Percentiles rank a stretch among this genome's conserved stretches.
Conservation (phyloP, 2,888 invertebrate species). For the Danaus chrysippus region DNA sequence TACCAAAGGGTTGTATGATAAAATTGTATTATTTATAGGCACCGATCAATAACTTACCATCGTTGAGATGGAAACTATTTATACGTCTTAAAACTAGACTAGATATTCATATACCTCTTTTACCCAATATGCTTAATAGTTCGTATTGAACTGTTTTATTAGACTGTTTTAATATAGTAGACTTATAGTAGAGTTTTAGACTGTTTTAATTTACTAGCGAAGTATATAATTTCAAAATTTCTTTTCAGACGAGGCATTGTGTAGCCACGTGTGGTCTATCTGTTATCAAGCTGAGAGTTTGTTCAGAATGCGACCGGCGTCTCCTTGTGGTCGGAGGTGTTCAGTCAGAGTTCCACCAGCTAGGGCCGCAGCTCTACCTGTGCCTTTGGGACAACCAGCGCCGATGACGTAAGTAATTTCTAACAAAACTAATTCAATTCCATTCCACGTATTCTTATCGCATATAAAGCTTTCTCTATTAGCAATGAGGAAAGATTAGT, state of each 20-base stretch:
- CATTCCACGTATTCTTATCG: neutral
- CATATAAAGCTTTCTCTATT: neutral
- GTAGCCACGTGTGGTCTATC: slow-evolving; percentile 89
- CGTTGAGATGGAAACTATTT: no score
- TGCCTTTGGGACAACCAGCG: slow-evolving; percentile 85
- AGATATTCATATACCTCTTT: no score
- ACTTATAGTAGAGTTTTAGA: no score
- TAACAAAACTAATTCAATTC: slow-evolving; percentile 9
- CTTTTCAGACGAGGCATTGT: slow-evolving; percentile 82
- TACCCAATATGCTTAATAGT: no score
- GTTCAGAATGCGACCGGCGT: slow-evolving; percentile 79
- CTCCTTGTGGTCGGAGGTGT: slow-evolving; percentile 86
- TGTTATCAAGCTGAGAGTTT: slow-evolving; percentile 90
- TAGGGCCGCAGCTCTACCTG: slow-evolving; percentile 70
- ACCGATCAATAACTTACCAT: no score
- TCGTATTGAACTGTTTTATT: no score
- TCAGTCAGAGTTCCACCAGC: slow-evolving; percentile 79
- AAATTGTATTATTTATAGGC: no score
- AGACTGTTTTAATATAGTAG: no score
- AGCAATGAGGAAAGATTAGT: neutral
- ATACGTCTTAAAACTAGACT: no score
- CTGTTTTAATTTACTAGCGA: no score
- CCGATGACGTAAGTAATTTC: slow-evolving; percentile 79
- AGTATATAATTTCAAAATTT: neutral
- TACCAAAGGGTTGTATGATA: no score